phyloP scores from a whole-genome alignment of 2,113 vertebrate genomes.

The Leptosomus discolor region DNA sequence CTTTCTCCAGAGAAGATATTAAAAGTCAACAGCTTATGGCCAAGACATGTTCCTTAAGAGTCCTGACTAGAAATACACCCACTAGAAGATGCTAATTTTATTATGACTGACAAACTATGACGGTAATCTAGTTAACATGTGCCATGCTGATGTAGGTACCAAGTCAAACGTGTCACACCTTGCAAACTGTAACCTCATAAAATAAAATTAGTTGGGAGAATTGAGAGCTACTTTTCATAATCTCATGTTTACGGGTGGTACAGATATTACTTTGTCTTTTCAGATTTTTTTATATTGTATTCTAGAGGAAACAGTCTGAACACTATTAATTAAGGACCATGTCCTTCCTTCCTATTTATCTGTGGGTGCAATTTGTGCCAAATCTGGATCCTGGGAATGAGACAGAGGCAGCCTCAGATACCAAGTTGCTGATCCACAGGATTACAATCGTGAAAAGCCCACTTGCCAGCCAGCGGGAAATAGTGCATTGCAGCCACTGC shows the following conservation, averaged over 20 bases:
- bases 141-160: neutral
- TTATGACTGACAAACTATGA: neutral
- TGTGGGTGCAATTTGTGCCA: neutral
- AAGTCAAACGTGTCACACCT: neutral
- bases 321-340: neutral
- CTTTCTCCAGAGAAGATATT: neutral
- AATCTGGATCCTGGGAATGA: neutral
- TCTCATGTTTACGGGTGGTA: neutral
- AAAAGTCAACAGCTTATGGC: neutral
- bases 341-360: neutral
- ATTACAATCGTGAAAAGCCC: neutral
- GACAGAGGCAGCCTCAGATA: neutral
- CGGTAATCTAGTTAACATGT: neutral
- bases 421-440: neutral
- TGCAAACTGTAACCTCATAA: neutral
- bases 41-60: neutral
- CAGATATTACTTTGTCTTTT: neutral
- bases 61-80: neutral
- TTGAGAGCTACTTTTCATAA: neutral
- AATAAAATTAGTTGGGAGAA: neutral
- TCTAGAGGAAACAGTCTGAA: neutral
- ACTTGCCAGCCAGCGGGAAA: neutral
- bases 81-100: neutral
- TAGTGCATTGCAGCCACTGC: neutral
- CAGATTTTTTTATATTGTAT: neutral